phyloP scores from a whole-genome alignment of 2,888 invertebrate genomes.

The Aspidiotus destructor region DNA sequence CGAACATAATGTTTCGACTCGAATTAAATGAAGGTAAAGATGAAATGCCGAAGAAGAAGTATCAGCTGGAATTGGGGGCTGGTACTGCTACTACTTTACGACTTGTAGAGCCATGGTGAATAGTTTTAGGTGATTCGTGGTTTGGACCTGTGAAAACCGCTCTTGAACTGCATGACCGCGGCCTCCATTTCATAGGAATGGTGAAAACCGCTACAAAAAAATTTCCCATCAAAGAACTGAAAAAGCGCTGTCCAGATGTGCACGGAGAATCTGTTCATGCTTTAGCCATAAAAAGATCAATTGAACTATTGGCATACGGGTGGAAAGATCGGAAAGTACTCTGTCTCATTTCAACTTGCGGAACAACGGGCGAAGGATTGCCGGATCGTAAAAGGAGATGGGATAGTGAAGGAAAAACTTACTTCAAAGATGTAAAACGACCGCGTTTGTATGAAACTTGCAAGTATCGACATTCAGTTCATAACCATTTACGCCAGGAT shows the following conservation, averaged over 20 bases:
- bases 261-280: not conserved
- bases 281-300: not conserved
- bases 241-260: not conserved
- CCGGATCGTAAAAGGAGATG: not conserved
- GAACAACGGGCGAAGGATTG: not conserved
- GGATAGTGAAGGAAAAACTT: not conserved
- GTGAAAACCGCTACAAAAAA: constrained; percentile 6
- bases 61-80: not conserved
- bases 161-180: not conserved
- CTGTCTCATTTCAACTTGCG: constrained; percentile 6
- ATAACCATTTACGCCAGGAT: not conserved
- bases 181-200: not conserved
- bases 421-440: not conserved
- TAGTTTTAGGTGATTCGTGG: constrained; percentile 8
- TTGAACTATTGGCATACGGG: not conserved
- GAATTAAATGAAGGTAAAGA: constrained; percentile 11
- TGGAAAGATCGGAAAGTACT: not conserved
- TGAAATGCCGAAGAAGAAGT: constrained; percentile 2
- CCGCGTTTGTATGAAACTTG: constrained; percentile 8
- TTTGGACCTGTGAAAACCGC: constrained; percentile 3
- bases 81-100: not conserved
- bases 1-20: not conserved
- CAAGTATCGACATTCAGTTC: constrained; percentile 5
- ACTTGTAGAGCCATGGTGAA: constrained; percentile 5
- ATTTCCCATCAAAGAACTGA: constrained; percentile 4